Base-by-base conservation (phyloP, 2,797 vertebrate species). In the Arremon aurantiirostris region DNA sequence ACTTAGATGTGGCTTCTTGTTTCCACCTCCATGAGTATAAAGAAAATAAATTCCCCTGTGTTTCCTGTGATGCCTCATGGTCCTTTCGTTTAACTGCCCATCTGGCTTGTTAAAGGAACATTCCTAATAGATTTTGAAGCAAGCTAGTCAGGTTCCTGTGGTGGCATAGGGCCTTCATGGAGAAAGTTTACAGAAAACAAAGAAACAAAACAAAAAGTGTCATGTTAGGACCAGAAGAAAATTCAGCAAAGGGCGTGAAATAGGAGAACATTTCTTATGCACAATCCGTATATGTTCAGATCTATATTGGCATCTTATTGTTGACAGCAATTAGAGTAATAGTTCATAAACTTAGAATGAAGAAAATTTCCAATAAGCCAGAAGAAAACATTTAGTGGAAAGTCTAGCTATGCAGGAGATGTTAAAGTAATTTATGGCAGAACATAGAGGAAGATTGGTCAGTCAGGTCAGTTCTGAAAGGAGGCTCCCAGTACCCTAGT, bases 101-200 rank as follows among this genome's bases (percentile, higher is more conserved):
- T 72, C 41, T 82, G 63, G 28, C 73, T 90, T 90, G 24, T 53
- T 82, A 70, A 86, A 86, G 53, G 41, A 90, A 73, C 63, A 89
- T 95, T 93, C 77, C 70, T 73, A 46, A 79, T 3, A 63, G 22
- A 32, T 78, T 94, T 46, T 86, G 73, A 77, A 93, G 63, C 83
- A 94, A 77, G 30, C 37, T 49, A 69, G 32, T 72, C 19, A 27
- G 52, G 52, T 78, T 88, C 28, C 28, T 50, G 1, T 86, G 44
- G 55, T 49, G 21, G 39, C 60, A 32, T 61, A 91, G 26, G 65
- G 41, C 42, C 76, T 91, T 68, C 44, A 22, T 46, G 39, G 46
- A 76, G n/a, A 56, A 3, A 70, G 73, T 92, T 95, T 95, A 94
- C 66, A 89, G 63, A 78, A 82, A 82, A 39, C 21, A 76, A 91